Percentiles rank a stretch among this genome's conserved stretches.
These are phyloP conservation scores for Leuctra nigra DNA, from an alignment of 2,888 invertebrate genomes.

Conservation along the genomic window DNA sequence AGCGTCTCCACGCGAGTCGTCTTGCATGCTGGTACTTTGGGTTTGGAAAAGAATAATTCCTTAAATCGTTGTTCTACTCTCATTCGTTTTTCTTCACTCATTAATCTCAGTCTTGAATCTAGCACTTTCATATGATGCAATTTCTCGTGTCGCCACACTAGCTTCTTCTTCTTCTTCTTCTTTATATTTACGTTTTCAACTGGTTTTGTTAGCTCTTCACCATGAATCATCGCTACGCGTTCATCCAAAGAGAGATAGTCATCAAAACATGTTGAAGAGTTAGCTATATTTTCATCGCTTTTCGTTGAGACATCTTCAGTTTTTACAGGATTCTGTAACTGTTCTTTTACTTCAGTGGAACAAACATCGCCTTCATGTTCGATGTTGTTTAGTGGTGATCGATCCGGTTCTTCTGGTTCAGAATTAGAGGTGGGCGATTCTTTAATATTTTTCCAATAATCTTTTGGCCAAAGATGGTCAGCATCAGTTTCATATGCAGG, in stretches of 20 bases:
- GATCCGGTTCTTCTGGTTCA: too few species aligned
- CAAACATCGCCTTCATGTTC: too few species aligned
- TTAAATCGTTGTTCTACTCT: not conserved
- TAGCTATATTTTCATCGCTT: too few species aligned
- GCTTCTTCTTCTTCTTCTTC: not conserved
- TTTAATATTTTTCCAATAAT: too few species aligned
- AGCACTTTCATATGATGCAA: not conserved
- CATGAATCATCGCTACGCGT: not conserved
- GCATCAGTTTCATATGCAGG: too few species aligned
- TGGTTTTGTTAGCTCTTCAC: not conserved
- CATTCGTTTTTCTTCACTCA: not conserved
- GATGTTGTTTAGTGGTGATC: too few species aligned
- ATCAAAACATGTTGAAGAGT: too few species aligned
- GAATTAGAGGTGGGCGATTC: too few species aligned
- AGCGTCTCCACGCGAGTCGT: not conserved
- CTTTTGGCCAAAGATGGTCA: too few species aligned
- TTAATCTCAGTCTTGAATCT: not conserved
- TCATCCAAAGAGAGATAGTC: conserved; percentile 10
- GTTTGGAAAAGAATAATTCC: not conserved
- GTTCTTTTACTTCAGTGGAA: too few species aligned
- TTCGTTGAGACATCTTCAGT: too few species aligned
- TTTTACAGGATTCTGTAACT: too few species aligned
- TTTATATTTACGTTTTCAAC: not conserved
- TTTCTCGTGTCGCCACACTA: conserved; percentile 8
- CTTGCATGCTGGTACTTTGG: not conserved